Percentiles rank a stretch among this genome's conserved stretches.
These are phyloP conservation scores for Arrhamphus sclerolepis DNA, from an alignment of 2,797 vertebrate genomes.

Conservation along the genomic window DNA sequence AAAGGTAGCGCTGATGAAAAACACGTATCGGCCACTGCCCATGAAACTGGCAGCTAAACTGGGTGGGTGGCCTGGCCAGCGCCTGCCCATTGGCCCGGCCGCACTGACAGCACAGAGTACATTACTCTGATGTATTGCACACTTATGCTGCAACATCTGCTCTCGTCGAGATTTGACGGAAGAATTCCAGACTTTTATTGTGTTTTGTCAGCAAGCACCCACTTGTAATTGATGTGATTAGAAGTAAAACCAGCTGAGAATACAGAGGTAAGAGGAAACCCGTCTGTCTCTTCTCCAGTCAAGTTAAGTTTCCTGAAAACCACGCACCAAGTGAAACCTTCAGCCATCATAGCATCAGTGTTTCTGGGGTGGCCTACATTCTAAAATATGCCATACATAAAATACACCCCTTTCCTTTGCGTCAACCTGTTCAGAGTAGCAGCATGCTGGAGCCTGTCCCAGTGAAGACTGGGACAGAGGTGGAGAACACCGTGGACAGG, in stretches of 20 bases:
- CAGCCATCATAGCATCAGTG: neutral
- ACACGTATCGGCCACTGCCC: constrained; percentile 41
- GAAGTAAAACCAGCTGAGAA: constrained; percentile 37
- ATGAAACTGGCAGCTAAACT: constrained; percentile 11
- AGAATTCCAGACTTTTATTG: constrained; percentile 24
- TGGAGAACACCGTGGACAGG: neutral
- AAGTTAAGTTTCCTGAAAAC: neutral
- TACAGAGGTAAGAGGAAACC: neutral
- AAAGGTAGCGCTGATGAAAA: constrained; percentile 19
- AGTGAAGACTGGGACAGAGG: neutral
- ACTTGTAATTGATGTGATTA: constrained; percentile 26
- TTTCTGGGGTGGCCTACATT: too few relatives aligned
- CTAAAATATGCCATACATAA: neutral
- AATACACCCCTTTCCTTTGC: neutral
- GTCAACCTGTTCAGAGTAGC: too few relatives aligned
- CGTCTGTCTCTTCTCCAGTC: constrained; percentile 1
- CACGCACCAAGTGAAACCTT: neutral
- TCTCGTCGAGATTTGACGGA: constrained; percentile 34
- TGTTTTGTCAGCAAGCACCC: constrained; percentile 31
- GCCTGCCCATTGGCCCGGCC: constrained; percentile 19
- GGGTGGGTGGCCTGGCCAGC: constrained; percentile 59
- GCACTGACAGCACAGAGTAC: constrained; percentile 40
- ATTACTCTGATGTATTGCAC: constrained; percentile 58
- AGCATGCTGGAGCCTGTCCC: too few relatives aligned
- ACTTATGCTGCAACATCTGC: constrained; percentile 61